These are phyloP conservation scores for Apamea sordens DNA, from an alignment of 2,888 invertebrate genomes.

Conservation along the genomic window DNA sequence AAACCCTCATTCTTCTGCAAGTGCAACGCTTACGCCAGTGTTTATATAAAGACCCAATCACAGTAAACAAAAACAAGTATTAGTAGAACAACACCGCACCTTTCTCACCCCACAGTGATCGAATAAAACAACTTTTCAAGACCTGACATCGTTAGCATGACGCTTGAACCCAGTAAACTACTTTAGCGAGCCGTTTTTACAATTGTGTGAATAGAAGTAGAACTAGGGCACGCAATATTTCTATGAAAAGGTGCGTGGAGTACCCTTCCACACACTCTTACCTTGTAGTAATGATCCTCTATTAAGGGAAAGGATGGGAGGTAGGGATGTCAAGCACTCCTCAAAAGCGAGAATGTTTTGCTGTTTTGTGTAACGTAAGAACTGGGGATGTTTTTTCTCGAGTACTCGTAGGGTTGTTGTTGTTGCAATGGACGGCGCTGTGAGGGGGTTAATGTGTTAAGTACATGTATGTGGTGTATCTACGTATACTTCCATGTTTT, in stretches of 20 bases:
- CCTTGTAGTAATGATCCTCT: constrained; percentile 79
- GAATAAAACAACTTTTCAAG: constrained; percentile 53
- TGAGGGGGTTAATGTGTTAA: constrained; percentile 22
- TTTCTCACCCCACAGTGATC: constrained; percentile 22
- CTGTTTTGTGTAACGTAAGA: constrained; percentile 72
- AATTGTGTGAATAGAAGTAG: constrained; percentile 75
- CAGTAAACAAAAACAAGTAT: background rate
- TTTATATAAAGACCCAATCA: background rate
- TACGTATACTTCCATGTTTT: constrained; percentile 11
- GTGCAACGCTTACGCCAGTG: background rate
- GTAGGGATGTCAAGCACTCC: constrained; percentile 70
- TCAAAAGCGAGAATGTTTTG: constrained; percentile 74
- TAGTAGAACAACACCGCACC: background rate
- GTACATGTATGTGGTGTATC: background rate
- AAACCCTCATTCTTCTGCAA: background rate
- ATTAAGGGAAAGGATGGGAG: constrained; percentile 68
- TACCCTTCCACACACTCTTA: constrained; percentile 65
- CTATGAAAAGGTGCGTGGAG: constrained; percentile 76
- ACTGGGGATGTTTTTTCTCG: constrained; percentile 63
- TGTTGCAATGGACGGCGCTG: constrained; percentile 32
- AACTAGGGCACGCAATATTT: constrained; percentile 83
- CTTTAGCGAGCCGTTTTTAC: constrained; percentile 67
- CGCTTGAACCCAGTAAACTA: constrained; percentile 72
- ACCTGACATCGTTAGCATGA: constrained; percentile 74
- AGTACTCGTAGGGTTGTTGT: constrained; percentile 45